Evolutionary conservation across 2,888 invertebrate genomes (phyloP).

Genomic region (Watsonalla binaria): DNA sequence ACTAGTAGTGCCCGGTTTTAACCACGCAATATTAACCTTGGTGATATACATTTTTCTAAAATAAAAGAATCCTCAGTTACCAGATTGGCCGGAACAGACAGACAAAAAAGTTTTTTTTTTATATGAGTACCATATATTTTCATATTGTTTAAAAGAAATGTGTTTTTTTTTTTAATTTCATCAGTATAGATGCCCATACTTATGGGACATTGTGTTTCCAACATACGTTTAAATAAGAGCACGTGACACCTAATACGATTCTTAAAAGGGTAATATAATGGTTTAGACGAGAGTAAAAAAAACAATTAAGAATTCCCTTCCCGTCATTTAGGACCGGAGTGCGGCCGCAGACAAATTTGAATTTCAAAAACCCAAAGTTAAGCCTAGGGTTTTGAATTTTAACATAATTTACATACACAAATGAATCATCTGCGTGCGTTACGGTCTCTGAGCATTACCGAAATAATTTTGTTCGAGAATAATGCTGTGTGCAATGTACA

Average conservation of each 20-base stretch:
- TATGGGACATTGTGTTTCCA: too few relatives aligned
- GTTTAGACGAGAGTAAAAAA: conserved; percentile 10
- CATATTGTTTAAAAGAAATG: too few relatives aligned
- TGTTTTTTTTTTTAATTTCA: too few relatives aligned
- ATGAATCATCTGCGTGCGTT: conserved; percentile 52
- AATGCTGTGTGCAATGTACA: conserved; percentile 5
- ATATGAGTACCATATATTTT: too few relatives aligned
- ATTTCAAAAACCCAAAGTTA: conserved; percentile 39
- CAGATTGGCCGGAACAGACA: too few relatives aligned
- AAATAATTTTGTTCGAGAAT: conserved; percentile 2
- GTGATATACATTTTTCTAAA: too few relatives aligned
- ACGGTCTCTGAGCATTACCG: conserved; percentile 26
- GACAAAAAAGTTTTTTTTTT: too few relatives aligned
- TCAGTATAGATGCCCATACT: too few relatives aligned
- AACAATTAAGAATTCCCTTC: conserved; percentile 37
- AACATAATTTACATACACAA: conserved; percentile 53
- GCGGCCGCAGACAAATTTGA: conserved; percentile 34
- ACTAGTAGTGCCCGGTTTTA: neutral
- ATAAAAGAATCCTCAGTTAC: too few relatives aligned
- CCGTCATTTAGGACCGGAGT: conserved; percentile 29
- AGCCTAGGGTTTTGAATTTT: conserved; percentile 44
- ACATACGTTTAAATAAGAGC: neutral
- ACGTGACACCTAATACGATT: neutral
- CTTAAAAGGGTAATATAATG: neutral
- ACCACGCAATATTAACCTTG: too few relatives aligned